Percentiles rank a stretch among this genome's conserved stretches.
These are phyloP conservation scores for Pseudomyrmex concolor DNA, from an alignment of 1,140 invertebrate species.

Conservation along the genomic window DNA sequence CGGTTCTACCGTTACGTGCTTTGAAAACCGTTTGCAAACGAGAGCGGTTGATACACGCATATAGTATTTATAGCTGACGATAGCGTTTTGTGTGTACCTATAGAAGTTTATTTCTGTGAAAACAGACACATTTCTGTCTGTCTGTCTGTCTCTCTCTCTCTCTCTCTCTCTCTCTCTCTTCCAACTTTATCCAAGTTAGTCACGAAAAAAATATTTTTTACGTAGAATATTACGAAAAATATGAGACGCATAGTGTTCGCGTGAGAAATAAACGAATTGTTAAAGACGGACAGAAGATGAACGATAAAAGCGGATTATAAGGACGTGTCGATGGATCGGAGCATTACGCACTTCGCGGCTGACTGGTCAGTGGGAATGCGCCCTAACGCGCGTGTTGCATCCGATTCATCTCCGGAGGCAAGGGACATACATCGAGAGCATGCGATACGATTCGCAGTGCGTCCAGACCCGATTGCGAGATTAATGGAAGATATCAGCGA, in stretches of 20 bases:
- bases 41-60: constrained; percentile 22
- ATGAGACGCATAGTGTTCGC: neutral
- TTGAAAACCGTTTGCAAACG: constrained; percentile 1
- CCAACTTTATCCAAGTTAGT: neutral
- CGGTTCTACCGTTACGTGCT: neutral
- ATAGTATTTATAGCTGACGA: constrained; percentile 31
- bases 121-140: neutral
- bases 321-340: constrained; percentile 77
- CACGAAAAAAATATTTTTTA: neutral
- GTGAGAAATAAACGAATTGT: constrained; percentile 40
- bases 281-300: constrained; percentile 53
- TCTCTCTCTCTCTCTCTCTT: too few relatives aligned
- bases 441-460: constrained; percentile 68
- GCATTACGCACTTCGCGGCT: constrained; percentile 78
- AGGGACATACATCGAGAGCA: constrained; percentile 72
- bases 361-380: constrained; percentile 78
- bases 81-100: neutral
- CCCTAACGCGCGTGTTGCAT: constrained; percentile 75
- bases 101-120: neutral
- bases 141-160: neutral
- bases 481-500: constrained; percentile 78
- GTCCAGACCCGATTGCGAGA: constrained; percentile 69
- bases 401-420: constrained; percentile 73
- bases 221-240: neutral
- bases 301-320: constrained; percentile 77